Evolutionary conservation across 2,888 invertebrate species (phyloP).

Genomic region (Saturnia japonica): DNA sequence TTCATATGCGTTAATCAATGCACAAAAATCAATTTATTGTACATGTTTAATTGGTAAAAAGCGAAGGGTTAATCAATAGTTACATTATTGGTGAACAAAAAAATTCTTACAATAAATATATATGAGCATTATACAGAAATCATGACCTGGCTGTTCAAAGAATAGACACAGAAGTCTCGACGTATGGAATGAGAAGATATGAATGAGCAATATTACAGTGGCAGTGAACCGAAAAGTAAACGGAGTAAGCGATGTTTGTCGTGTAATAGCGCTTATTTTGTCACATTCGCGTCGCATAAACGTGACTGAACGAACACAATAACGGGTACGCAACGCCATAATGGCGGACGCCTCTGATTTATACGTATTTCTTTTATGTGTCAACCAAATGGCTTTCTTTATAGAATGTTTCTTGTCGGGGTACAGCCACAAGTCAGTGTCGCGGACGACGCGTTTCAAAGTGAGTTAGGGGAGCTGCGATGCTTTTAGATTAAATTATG

Average conservation of each 20-base stretch:
- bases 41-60: too few relatives aligned
- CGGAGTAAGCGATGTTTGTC: conserved; percentile 55
- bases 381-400: conserved; percentile 70
- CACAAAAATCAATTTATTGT: too few relatives aligned
- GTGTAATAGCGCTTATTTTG: conserved; percentile 69
- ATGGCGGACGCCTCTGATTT: conserved; percentile 75
- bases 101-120: neutral
- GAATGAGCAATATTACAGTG: conserved; percentile 20
- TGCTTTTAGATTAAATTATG: conserved; percentile 60
- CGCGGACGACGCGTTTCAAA: conserved; percentile 46
- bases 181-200: conserved; percentile 23
- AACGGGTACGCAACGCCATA: conserved; percentile 64
- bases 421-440: conserved; percentile 50
- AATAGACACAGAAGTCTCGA: neutral
- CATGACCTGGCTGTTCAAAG: neutral
- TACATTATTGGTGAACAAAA: neutral
- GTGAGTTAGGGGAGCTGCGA: conserved; percentile 50
- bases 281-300: conserved; percentile 70
- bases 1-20: too few relatives aligned
- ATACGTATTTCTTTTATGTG: conserved; percentile 78
- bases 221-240: conserved; percentile 35
- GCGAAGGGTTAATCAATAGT: too few relatives aligned
- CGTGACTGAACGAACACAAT: conserved; percentile 71
- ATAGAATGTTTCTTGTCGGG: conserved; percentile 60
- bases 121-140: neutral